Conservation (phyloP, 2,113 vertebrate species). For the Hemicordylus capensis region DNA sequence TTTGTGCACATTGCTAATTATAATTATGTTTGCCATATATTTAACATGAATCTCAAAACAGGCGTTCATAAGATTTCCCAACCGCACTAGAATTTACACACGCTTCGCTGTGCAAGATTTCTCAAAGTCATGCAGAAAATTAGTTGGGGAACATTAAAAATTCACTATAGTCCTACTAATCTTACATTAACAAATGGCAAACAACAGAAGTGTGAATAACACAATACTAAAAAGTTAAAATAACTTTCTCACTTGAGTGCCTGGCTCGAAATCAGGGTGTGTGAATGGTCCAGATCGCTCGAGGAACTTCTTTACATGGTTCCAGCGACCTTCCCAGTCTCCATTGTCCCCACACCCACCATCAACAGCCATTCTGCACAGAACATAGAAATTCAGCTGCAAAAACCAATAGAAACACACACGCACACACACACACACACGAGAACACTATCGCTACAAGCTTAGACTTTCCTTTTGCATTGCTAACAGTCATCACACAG, state of each 20-base stretch:
- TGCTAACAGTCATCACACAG: neutral
- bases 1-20: no score
- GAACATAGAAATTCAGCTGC: conserved; percentile 83
- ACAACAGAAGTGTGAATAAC: conserved; percentile 28
- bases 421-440: neutral
- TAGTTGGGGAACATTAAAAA: neutral
- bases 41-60: neutral
- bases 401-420: conserved; percentile 68
- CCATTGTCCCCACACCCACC: conserved; percentile 85
- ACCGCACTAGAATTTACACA: neutral
- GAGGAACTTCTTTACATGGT: conserved; percentile 96
- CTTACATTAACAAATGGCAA: conserved; percentile 1
- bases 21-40: neutral
- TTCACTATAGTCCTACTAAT: conserved; percentile 16
- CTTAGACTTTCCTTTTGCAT: neutral
- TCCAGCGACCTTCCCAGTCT: conserved; percentile 98
- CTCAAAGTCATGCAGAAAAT: neutral
- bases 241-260: conserved; percentile 90
- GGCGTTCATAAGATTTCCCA: neutral
- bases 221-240: conserved; percentile 70
- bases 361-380: conserved; percentile 97
- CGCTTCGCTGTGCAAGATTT: neutral
- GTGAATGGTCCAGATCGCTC: conserved; percentile 96
- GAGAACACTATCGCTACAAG: conserved; percentile 42
- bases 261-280: conserved; percentile 98